phyloP scores from a whole-genome alignment of 1,140 invertebrate species.

The Macrotrachela quadricornifera region DNA sequence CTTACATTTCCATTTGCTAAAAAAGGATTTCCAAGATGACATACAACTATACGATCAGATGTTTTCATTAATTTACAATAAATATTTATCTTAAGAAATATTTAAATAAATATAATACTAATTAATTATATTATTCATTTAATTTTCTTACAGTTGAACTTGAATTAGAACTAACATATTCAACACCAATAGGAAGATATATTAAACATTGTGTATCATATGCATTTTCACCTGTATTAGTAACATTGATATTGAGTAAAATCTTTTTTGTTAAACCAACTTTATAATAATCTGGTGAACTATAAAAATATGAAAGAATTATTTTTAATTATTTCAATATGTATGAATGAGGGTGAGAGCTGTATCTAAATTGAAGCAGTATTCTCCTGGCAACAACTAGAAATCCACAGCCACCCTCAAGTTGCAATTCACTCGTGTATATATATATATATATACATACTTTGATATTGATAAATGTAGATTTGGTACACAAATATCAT shows the following conservation, averaged over 20 bases:
- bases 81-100: no score
- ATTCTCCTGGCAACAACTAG: no score
- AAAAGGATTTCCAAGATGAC: conserved; percentile 17
- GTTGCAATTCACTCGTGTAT: background rate
- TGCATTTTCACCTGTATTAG: conserved; percentile 60
- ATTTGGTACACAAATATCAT: conserved; percentile 73
- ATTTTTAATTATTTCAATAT: background rate
- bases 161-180: conserved; percentile 16
- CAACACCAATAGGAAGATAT: conserved; percentile 48
- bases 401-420: no score
- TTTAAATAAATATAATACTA: background rate
- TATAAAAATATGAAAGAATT: conserved; percentile 29
- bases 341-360: no score
- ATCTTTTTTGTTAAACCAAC: conserved; percentile 52
- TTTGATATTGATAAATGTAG: conserved; percentile 27
- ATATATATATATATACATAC: conserved; percentile 9
- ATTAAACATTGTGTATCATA: conserved; percentile 61
- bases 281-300: conserved; percentile 44
- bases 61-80: no score
- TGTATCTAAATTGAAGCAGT: no score
- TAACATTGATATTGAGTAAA: conserved; percentile 42
- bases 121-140: background rate
- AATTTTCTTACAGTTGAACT: conserved; percentile 9
- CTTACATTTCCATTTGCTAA: background rate
- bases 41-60: conserved; percentile 9